These are phyloP conservation scores for Planococcus citri DNA, from an alignment of 1,140 invertebrate species.

Conservation along the genomic window DNA sequence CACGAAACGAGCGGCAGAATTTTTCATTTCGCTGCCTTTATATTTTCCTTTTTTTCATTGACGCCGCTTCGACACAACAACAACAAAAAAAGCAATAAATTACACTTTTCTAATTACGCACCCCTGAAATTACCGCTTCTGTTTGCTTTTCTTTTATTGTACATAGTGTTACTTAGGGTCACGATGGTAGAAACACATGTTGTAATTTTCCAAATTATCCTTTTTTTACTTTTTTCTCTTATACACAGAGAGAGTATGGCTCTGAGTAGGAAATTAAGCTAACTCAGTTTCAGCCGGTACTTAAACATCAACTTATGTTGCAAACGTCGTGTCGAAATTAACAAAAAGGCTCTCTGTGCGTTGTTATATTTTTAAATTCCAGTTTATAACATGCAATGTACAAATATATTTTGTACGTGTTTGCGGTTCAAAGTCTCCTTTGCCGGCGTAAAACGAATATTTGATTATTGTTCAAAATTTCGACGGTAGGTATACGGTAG, in stretches of 20 bases:
- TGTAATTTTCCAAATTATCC: conserved; percentile 7
- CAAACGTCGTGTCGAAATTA: neutral
- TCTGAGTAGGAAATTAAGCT: neutral
- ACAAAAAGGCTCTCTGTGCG: neutral
- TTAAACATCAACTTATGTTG: neutral
- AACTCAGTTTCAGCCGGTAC: conserved; percentile 1
- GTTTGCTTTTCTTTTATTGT: conserved; percentile 8
- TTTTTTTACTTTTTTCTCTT: neutral
- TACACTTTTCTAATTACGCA: conserved; percentile 7
- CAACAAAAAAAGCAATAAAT: neutral
- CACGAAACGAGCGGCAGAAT: neutral
- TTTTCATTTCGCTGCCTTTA: neutral
- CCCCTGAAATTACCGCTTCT: neutral
- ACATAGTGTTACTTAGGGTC: neutral
- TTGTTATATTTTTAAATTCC: neutral
- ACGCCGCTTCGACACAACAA: neutral
- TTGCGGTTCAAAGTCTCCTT: neutral
- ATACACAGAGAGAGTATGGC: neutral
- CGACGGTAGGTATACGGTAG: too few species aligned
- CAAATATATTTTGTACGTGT: neutral
- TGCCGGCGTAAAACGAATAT: neutral
- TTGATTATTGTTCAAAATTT: neutral
- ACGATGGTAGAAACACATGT: neutral
- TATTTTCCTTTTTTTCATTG: neutral
- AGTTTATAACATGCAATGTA: neutral